A percentile compares a stretch with the other conserved stretches of the same genome.
These are phyloP conservation scores for Orthosia gothica DNA, from an alignment of 2,888 invertebrate genomes.

Conservation along the genomic window DNA sequence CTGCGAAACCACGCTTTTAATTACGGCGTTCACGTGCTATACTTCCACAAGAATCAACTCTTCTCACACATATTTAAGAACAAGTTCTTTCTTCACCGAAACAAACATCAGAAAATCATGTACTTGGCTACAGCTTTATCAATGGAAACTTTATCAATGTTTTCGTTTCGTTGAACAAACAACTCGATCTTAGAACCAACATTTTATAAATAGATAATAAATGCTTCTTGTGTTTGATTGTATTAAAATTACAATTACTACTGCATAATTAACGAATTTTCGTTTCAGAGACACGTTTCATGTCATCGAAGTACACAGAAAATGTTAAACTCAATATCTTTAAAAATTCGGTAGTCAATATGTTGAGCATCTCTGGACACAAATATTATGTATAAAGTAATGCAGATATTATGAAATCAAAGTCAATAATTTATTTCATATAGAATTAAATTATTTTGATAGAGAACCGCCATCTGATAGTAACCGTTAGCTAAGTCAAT, in stretches of 20 bases:
- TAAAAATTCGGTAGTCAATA: background rate
- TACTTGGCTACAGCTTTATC: conserved; percentile 46
- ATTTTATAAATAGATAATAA: conserved; percentile 65
- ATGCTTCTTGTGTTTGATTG: conserved; percentile 66
- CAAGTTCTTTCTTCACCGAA: conserved; percentile 46
- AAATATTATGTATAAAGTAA: background rate
- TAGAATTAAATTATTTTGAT: conserved; percentile 8
- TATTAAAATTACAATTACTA: conserved; percentile 24
- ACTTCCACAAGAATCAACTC: conserved; percentile 63
- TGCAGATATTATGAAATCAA: background rate
- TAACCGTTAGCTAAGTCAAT: conserved; percentile 10
- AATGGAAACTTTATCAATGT: conserved; percentile 34
- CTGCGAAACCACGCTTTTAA: conserved; percentile 69
- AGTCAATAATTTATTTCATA: background rate
- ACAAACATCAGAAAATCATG: conserved; percentile 22
- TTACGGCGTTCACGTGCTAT: conserved; percentile 77
- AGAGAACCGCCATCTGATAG: conserved; percentile 2
- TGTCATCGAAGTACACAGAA: conserved; percentile 35
- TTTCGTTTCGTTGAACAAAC: conserved; percentile 42
- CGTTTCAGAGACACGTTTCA: background rate
- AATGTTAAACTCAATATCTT: background rate
- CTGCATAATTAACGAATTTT: conserved; percentile 52
- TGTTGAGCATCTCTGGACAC: background rate
- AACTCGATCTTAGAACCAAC: conserved; percentile 55
- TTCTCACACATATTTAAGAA: conserved; percentile 62